phyloP scores from a whole-genome alignment of 2,797 vertebrate species.

The Lophotriccus pileatus region DNA sequence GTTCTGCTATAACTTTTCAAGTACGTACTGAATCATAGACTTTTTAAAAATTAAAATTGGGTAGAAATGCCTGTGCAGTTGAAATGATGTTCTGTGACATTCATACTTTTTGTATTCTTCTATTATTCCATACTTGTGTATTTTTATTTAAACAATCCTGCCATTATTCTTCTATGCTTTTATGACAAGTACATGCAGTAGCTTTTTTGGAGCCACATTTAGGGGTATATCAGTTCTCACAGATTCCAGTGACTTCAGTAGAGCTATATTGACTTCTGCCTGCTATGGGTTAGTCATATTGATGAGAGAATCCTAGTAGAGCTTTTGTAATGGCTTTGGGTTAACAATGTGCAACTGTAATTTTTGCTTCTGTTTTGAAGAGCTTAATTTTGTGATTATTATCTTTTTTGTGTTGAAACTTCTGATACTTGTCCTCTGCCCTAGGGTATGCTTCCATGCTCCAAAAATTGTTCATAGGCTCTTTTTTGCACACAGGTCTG shows the following conservation, averaged over 20 bases:
- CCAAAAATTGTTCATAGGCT: constrained; percentile 3
- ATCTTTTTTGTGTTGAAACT: constrained; percentile 31
- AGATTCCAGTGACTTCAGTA: neutral
- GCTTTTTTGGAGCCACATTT: neutral
- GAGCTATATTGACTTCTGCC: neutral
- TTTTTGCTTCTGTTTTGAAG: neutral
- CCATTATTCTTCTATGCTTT: neutral
- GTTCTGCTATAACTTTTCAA: constrained; percentile 63
- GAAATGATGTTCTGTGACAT: neutral
- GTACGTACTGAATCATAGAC: neutral
- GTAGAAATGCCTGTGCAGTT: constrained; percentile 28
- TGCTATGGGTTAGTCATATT: neutral
- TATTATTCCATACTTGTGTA: neutral
- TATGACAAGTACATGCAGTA: neutral
- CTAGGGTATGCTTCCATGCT: neutral
- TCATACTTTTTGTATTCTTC: constrained; percentile 30
- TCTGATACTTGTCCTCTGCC: constrained; percentile 38
- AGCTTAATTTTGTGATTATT: neutral
- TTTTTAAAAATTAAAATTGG: constrained; percentile 33
- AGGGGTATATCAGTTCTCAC: neutral
- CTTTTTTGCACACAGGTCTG: constrained; percentile 41
- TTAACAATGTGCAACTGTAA: neutral
- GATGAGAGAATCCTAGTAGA: neutral
- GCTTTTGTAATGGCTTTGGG: neutral
- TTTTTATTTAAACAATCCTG: constrained; percentile 7